These are phyloP conservation scores for Chiridota heheva DNA, from an alignment of 35 echinoderm and acorn worm genomes.

Conservation along the genomic window DNA sequence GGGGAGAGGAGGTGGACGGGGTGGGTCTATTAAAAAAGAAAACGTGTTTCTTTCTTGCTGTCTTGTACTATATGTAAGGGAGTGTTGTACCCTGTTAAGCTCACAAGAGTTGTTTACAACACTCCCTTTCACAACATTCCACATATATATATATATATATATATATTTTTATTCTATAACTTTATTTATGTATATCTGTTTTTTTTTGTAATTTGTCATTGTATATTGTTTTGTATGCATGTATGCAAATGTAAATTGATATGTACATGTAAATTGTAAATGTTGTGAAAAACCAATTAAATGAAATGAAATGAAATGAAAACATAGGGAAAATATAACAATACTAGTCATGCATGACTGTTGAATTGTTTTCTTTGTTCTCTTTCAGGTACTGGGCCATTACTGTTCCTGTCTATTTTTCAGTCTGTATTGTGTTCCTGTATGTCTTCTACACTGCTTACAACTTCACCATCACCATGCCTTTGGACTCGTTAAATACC, in stretches of 20 bases:
- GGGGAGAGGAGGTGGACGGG: too few species aligned
- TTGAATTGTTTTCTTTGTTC: neutral
- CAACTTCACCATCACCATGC: conserved; percentile 82
- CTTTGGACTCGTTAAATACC: conserved; percentile 82
- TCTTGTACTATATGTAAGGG: too few species aligned
- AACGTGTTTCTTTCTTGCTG: too few species aligned
- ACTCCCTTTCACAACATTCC: too few species aligned
- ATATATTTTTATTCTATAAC: too few species aligned
- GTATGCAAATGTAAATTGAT: neutral
- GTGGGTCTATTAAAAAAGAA: too few species aligned
- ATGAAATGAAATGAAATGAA: neutral
- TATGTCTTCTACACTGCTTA: conserved; percentile 88
- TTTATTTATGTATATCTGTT: too few species aligned
- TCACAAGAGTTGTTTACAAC: too few species aligned
- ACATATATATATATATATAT: too few species aligned
- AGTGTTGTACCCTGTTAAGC: too few species aligned
- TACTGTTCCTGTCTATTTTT: conserved; percentile 72
- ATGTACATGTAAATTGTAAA: neutral
- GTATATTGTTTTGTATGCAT: too few species aligned
- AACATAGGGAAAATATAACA: neutral
- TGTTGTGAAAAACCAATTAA: neutral
- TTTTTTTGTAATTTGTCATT: too few species aligned
- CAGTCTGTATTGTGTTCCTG: conserved; percentile 66
- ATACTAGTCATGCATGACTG: neutral
- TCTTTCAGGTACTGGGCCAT: conserved; percentile 87